Percentiles rank a stretch among this genome's conserved stretches.
phyloP scores from a whole-genome alignment of 2,113 vertebrate species.

The Arothron firmamentum region DNA sequence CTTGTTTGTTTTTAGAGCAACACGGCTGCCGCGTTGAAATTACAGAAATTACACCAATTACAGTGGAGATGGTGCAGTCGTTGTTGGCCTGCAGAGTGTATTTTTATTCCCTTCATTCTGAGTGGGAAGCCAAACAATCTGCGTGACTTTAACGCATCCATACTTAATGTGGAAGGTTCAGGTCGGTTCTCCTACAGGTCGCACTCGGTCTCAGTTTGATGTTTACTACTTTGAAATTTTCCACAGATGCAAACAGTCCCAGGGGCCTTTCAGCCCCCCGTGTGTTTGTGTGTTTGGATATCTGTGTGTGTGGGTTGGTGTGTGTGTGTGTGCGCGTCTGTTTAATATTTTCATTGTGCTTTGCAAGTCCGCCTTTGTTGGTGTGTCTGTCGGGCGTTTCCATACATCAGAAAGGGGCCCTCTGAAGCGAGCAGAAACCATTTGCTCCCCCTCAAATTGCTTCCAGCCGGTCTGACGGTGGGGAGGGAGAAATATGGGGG shows the following conservation, averaged over 20 bases:
- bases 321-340: constrained; percentile 16
- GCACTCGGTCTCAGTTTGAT: constrained; percentile 75
- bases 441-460: constrained; percentile 73
- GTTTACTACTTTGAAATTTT: constrained; percentile 75
- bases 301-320: constrained; percentile 30
- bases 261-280: constrained; percentile 29
- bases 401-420: constrained; percentile 57
- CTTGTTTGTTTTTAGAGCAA: constrained; percentile 62
- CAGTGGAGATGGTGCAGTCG: constrained; percentile 48
- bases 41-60: constrained; percentile 63
- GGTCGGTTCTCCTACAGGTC: constrained; percentile 72
- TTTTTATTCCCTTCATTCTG: constrained; percentile 41
- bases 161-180: constrained; percentile 84
- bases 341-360: constrained; percentile 50
- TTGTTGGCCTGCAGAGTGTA: constrained; percentile 44
- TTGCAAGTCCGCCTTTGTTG: constrained; percentile 44
- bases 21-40: constrained; percentile 28
- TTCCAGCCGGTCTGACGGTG: constrained; percentile 73
- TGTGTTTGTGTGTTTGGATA: constrained; percentile 44
- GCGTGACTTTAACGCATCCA: constrained; percentile 84
- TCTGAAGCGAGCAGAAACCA: constrained; percentile 68
- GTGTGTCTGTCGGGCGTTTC: constrained; percentile 39
- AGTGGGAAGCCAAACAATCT: constrained; percentile 78
- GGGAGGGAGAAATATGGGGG: constrained; percentile 70
- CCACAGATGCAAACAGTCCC: constrained; percentile 76